phyloP scores from a whole-genome alignment of 2,113 vertebrate species.

The Anguilla japonica region DNA sequence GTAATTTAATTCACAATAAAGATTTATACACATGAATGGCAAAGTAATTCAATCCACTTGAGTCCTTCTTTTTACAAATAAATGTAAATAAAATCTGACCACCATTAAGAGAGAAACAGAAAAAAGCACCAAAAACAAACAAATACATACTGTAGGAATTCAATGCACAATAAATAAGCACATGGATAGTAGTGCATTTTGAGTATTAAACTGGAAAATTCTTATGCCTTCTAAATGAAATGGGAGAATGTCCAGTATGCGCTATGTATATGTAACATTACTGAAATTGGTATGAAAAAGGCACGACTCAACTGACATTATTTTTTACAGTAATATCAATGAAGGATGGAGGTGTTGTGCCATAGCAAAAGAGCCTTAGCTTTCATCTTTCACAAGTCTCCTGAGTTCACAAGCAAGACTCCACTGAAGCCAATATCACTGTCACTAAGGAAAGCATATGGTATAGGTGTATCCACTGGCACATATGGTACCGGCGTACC shows the following conservation, averaged over 20 bases:
- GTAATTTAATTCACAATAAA: neutral
- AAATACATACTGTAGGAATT: neutral
- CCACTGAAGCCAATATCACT: constrained; percentile 25
- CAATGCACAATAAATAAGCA: neutral
- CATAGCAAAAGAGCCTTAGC: neutral
- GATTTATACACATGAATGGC: neutral
- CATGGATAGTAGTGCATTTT: neutral
- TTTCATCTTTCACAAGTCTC: neutral
- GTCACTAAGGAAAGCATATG: constrained; percentile 28
- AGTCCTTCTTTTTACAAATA: neutral
- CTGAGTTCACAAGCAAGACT: neutral
- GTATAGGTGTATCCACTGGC: neutral
- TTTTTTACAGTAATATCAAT: neutral
- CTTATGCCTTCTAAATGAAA: neutral
- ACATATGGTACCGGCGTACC: too few relatives aligned
- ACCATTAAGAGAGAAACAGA: neutral
- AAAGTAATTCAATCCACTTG: neutral
- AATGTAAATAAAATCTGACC: neutral
- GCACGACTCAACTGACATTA: neutral
- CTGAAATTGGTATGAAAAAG: neutral
- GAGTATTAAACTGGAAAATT: neutral
- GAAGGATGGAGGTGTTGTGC: neutral
- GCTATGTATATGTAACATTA: too few relatives aligned
- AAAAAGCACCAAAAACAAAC: neutral
- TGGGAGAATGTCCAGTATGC: neutral